Conservation (phyloP, 2,888 invertebrate genomes). For the Trachelus troglodyta region DNA sequence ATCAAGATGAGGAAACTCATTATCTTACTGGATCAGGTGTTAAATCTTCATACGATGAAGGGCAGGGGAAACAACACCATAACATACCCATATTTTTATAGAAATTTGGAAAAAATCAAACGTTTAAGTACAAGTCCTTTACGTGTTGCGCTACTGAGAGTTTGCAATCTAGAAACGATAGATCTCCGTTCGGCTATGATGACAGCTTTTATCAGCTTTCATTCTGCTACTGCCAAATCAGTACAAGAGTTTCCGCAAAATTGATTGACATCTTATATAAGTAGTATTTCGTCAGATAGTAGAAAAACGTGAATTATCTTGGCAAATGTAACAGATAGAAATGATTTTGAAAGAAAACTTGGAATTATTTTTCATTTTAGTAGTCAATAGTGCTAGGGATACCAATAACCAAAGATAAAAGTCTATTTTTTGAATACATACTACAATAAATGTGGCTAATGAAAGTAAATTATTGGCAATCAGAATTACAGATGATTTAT, state of each 20-base stretch:
- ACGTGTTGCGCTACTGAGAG: background rate
- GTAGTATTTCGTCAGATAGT: background rate
- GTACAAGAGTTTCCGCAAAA: background rate
- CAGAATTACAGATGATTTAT: background rate
- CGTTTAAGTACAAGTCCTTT: background rate
- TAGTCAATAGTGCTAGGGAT: background rate
- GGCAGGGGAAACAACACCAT: conserved; percentile 68
- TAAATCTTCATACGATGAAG: conserved; percentile 69
- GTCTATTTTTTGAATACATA: background rate
- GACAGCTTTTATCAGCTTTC: background rate
- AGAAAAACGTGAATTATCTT: background rate
- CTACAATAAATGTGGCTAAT: background rate
- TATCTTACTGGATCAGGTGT: conserved; percentile 72
- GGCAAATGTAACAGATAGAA: background rate
- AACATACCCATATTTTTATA: background rate
- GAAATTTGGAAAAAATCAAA: background rate
- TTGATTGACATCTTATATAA: background rate
- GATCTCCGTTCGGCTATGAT: background rate
- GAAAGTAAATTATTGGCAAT: background rate
- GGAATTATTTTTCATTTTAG: background rate
- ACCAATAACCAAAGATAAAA: background rate
- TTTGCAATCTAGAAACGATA: background rate
- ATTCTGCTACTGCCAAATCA: background rate
- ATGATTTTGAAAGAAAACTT: background rate
- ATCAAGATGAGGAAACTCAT: background rate